phyloP scores from a whole-genome alignment of 2,888 invertebrate species.

The Synergus umbraculus region DNA sequence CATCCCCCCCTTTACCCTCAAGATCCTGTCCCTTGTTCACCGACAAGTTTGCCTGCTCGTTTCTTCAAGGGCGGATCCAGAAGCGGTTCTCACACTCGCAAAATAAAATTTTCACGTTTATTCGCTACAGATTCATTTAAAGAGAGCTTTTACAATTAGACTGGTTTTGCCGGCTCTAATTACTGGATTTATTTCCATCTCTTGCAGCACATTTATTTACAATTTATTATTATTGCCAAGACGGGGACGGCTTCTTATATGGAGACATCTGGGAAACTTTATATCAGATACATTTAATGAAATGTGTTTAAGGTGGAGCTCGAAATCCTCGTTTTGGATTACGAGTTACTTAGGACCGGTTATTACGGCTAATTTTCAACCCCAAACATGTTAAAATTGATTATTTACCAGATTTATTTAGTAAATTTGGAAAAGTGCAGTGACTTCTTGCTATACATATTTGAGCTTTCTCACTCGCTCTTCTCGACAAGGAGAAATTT shows the following conservation, averaged over 20 bases:
- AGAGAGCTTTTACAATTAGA: background rate
- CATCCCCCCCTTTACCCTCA: background rate
- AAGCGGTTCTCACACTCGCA: conserved; percentile 36
- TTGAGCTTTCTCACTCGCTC: background rate
- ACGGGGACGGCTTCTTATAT: background rate
- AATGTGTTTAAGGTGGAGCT: too few relatives aligned
- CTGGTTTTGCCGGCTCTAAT: background rate
- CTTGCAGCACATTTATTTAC: background rate
- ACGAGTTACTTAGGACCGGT: too few relatives aligned
- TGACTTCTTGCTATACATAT: too few relatives aligned
- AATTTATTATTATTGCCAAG: background rate
- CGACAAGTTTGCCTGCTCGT: conserved; percentile 32
- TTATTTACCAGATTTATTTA: too few relatives aligned
- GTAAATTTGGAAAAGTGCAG: too few relatives aligned
- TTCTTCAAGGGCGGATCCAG: conserved; percentile 40
- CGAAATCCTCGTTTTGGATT: too few relatives aligned
- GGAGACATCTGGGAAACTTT: background rate
- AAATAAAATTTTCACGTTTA: conserved; percentile 17
- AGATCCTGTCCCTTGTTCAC: conserved; percentile 24
- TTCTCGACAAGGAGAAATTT: conserved; percentile 38
- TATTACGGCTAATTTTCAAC: too few relatives aligned
- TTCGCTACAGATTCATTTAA: conserved; percentile 7
- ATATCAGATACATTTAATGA: background rate
- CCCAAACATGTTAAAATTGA: too few relatives aligned
- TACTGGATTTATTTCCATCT: background rate